Evolutionary conservation across 2,113 vertebrate species (phyloP), one percentile per base, ranked within the genome.

Genomic region (Bubo scandiacus): DNA sequence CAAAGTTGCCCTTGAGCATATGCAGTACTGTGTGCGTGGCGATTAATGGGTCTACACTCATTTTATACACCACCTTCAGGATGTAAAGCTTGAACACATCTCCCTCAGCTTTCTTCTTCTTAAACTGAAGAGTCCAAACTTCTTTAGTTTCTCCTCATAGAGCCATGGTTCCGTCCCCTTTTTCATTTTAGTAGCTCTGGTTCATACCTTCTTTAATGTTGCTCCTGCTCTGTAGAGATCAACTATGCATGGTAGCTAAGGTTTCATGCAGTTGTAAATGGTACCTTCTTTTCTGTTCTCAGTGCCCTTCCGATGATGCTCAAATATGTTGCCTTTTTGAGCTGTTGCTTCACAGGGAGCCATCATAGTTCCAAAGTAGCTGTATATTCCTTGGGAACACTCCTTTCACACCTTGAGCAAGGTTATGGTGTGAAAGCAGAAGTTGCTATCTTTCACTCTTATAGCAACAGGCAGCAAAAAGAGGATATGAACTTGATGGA

Each of bases 271-370:
- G 55, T 23, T 85, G 21, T 15, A 72, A 77, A 62, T 30, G 12
- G 3, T 81, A 26, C 5, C 5, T 77, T 67, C 22, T 19, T 62
- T 90, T 58, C 65, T 66, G 4, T 81, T 81, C 59, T 68, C 51
- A 55, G 17, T 75, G 29, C 11, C 81, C 51, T 54, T 80, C 47
- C 57, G 47, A 42, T 1, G 7, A 34, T 67, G 80, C 36, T 78
- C 20, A 63, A 32, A 83, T 11, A 8, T 38, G 15, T 72, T 85
- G 57, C 11, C 15, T 85, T 77, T 91, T 91, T 87, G n/a, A 72
- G 65, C n/a, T 67, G 61, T 72, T 79, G 45, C 66, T 87, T 95
- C 11, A 12, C 57, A 59, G 52, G 88, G 65, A 96, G 38, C 65
- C 38, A 18, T 18, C 13, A 11, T 57, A 42, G 23, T 51, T 96